Base-by-base conservation (phyloP, 2,113 vertebrate species). In the Pelecanoides urinatrix region DNA sequence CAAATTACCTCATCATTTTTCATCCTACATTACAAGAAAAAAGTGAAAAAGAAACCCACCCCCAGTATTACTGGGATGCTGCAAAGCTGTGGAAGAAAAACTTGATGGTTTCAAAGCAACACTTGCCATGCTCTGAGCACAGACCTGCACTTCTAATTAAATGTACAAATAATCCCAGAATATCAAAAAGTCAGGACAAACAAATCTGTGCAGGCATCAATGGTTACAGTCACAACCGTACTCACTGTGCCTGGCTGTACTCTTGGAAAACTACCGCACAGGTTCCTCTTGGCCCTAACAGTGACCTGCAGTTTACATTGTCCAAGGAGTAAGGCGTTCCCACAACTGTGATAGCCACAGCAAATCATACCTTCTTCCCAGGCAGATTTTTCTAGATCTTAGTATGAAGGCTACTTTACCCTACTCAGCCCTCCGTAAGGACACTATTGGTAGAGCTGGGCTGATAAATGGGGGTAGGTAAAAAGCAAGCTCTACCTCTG, bases 1-100 rank as follows among this genome's bases (percentile, higher is more conserved):
- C 25, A 91, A 94, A 92, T 95, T 94, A 97, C 65, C 72, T 96
- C 92, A 95, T 93, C 65, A 0, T 44, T 91, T 94, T 91, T 74
- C 94, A 85, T 89, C 91, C 95, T 92, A 91, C 97, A 32, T 88
- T 87, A 44, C 32, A 61, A 90, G 76, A 32, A 90, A 92, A 93
- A 71, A 83, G 16, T 19, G 38, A 74, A 71, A 77, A 93, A 95
- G 65, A 83, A 93, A 44, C 86, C 72, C 76, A 88, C 88, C 36
- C 16, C 61, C 94, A 30, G 56, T 29, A 61, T 87, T 81, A 75
- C 83, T 84, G 55, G 45, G 44, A 68, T 81, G 79, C 49, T 75
- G 27, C 25, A 94, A 91, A 85, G 30, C 65, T 80, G 21, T 22
- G 34, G 47, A 92, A 23, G 30, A 91, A 88, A 91, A 84, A 14